A percentile compares a stretch with the other conserved stretches of the same genome.
phyloP scores from a whole-genome alignment of 2,888 invertebrate species.

The Drosophila fulvimacula region DNA sequence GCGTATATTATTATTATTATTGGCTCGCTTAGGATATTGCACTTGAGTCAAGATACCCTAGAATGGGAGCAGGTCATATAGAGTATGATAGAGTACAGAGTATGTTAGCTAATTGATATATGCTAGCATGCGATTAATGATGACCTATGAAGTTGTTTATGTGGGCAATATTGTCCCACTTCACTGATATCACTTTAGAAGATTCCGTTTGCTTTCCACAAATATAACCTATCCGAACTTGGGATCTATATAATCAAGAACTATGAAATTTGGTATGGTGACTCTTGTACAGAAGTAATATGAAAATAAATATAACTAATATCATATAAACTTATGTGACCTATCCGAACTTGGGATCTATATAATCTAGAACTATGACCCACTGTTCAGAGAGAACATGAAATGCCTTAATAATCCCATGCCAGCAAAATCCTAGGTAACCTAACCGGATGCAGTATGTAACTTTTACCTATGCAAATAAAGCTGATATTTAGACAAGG shows the following conservation, averaged over 20 bases:
- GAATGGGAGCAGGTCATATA: neutral
- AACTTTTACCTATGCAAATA: neutral
- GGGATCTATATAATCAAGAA: neutral
- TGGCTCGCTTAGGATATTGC: conserved; percentile 23
- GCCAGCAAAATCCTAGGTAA: no score
- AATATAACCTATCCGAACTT: neutral
- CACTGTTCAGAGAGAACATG: no score
- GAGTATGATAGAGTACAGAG: no score
- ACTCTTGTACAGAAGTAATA: neutral
- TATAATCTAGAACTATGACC: neutral
- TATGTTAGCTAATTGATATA: neutral
- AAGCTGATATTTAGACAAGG: no score
- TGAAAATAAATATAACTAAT: neutral
- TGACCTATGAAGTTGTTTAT: neutral
- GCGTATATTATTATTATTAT: conserved; percentile 13
- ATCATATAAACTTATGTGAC: neutral
- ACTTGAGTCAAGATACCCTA: conserved; percentile 38
- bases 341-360: neutral
- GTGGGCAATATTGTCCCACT: no score
- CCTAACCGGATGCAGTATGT: neutral
- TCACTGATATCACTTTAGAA: neutral
- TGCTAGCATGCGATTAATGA: neutral
- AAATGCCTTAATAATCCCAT: no score
- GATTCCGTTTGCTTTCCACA: neutral
- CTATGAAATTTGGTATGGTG: neutral